Conservation (phyloP, 2,888 invertebrate species). For the Luffia ferchaultella region DNA sequence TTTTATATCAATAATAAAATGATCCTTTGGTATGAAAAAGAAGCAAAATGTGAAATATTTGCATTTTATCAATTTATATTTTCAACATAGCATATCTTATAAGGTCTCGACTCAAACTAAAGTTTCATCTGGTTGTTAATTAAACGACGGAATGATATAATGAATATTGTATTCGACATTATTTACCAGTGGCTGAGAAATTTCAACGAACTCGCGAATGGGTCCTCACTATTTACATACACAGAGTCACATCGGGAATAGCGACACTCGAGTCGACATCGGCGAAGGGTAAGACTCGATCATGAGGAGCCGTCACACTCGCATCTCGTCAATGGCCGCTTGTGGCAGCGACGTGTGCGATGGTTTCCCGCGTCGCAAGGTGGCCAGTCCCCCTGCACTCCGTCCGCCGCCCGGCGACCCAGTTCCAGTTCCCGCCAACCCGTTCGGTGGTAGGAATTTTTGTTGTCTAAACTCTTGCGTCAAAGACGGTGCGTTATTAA, state of each 20-base stretch:
- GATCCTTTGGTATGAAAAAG: no score
- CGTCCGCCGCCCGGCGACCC: conserved; percentile 28
- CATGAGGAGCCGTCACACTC: conserved; percentile 77
- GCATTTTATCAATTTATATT: no score
- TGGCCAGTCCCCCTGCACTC: conserved; percentile 45
- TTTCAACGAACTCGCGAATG: conserved; percentile 44
- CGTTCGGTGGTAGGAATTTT: conserved; percentile 67
- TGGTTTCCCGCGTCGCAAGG: conserved; percentile 44
- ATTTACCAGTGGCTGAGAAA: conserved; percentile 40
- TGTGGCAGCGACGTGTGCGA: conserved; percentile 73
- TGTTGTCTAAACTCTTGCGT: conserved; percentile 63
- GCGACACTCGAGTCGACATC: conserved; percentile 15
- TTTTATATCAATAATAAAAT: no score
- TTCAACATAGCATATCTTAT: no score
- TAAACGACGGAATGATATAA: conserved; percentile 12
- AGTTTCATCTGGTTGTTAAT: background rate
- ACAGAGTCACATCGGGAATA: conserved; percentile 36
- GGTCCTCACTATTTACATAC: conserved; percentile 20
- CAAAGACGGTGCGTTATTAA: conserved; percentile 52
- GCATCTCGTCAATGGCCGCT: conserved; percentile 89
- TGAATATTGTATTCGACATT: conserved; percentile 48
- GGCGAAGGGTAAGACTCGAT: conserved; percentile 18
- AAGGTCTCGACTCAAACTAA: background rate
- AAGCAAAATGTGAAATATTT: no score
- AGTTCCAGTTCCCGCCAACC: conserved; percentile 61